Base-by-base conservation (phyloP, 1,140 invertebrate genomes). In the Ruditapes philippinarum region DNA sequence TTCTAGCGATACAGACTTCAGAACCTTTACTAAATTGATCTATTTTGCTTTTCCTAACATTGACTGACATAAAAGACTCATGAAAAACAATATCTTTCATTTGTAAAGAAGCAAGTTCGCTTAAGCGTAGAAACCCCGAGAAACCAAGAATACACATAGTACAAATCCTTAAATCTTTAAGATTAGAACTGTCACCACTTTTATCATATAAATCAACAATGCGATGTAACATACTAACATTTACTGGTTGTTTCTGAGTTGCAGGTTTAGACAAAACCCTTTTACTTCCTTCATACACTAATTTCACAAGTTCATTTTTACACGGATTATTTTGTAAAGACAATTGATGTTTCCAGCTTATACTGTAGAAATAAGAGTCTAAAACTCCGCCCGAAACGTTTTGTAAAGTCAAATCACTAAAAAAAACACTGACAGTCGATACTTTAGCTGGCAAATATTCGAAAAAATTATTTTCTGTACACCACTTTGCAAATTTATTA, bases 61-160 rank as follows among this genome's bases (percentile, higher is more conserved):
- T 68, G n/a, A 68, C 22, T 31, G 62, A 7, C 7, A 68, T n/a
- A 68, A 31, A 28, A 68, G 4, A 9, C 7, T 68, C 62, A 31
- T 38, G 9, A 38, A 68, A 62, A 31, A 5, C 5, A 33, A 68
- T 11, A 33, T 68, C 28, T 68, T 28, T 31, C 62, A 68, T 68
- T 33, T 38, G 28, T 2, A 68, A 17, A 28, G 12, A 38, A 31
- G 4, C 7, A 33, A 68, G 12, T 38, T 68, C 62, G 33, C 33
- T 68, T 9, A 19, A 68, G 11, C 62, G 28, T 33, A 68, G 22
- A 68, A 68, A 68, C 12, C 62, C 62, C 33, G 62, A 68, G 33
- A 68, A 68, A 31, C 62, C 62, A 68, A 68, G 62, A 68, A 68
- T 68, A 68, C 11, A 68, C n/a, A 68, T 68, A 14, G 31, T 31